Conservation (phyloP, 2,888 invertebrate species). For the Agrotis puta region DNA sequence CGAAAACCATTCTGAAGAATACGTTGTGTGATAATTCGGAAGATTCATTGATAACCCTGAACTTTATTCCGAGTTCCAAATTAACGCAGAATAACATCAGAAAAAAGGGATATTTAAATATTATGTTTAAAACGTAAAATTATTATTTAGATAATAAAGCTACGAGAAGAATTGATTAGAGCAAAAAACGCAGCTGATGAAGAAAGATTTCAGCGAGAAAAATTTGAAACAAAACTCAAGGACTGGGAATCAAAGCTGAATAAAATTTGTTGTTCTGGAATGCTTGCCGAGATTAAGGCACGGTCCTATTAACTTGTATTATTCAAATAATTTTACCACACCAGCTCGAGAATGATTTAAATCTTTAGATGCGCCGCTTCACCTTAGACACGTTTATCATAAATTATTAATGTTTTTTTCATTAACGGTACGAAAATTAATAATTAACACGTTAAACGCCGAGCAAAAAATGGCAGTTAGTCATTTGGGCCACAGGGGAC, state of each 20-base stretch:
- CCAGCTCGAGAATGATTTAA: not conserved
- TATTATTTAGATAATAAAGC: constrained; percentile 71
- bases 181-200: constrained; percentile 81
- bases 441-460: no score
- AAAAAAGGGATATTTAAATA: not conserved
- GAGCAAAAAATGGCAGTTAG: no score
- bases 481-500: no score
- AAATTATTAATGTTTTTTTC: no score
- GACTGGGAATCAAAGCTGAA: constrained; percentile 83
- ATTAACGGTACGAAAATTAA: no score
- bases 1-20: no score
- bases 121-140: not conserved
- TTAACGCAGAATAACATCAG: no score
- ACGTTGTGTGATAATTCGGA: no score
- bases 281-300: constrained; percentile 68
- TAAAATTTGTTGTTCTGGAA: constrained; percentile 74
- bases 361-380: not conserved
- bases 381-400: no score
- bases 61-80: no score
- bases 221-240: constrained; percentile 81
- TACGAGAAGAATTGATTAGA: constrained; percentile 80
- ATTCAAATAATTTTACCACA: not conserved
- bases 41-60: no score
- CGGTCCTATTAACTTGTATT: not conserved
- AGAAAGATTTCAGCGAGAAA: constrained; percentile 79